Evolutionary conservation across 2,797 vertebrate species (phyloP).

Genomic region (Pampus argenteus): DNA sequence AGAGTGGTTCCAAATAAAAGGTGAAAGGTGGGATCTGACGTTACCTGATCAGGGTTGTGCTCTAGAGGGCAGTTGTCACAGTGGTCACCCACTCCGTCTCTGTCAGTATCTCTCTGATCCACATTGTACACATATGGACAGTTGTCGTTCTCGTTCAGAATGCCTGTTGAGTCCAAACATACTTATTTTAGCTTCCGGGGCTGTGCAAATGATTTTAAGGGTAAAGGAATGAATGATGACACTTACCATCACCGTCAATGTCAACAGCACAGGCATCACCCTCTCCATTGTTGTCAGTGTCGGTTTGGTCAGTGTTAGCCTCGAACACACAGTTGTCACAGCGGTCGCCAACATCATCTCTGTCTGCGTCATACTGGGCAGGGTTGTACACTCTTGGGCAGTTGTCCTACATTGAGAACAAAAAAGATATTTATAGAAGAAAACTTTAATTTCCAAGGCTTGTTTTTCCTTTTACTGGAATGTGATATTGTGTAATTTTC

Average conservation of each 20-base stretch:
- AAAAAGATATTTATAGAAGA: constrained; percentile 34
- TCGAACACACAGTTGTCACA: constrained; percentile 98
- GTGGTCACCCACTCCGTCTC: constrained; percentile 97
- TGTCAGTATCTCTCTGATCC: constrained; percentile 96
- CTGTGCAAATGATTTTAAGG: neutral
- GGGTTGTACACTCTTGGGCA: constrained; percentile 97
- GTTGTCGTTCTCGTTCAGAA: constrained; percentile 96
- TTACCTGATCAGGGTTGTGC: constrained; percentile 98
- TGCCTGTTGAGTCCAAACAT: constrained; percentile 82
- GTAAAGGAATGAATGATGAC: neutral
- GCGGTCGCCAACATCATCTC: constrained; percentile 94
- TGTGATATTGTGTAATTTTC: no score
- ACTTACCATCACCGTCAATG: constrained; percentile 97
- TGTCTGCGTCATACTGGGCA: constrained; percentile 95
- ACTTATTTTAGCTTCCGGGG: constrained; percentile 25
- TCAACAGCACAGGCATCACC: constrained; percentile 97
- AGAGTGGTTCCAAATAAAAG: neutral
- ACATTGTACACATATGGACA: constrained; percentile 98
- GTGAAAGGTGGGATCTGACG: constrained; percentile 5
- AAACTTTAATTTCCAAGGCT: constrained; percentile 37
- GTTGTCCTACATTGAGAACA: constrained; percentile 90
- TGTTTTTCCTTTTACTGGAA: constrained; percentile 56
- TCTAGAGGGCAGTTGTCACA: constrained; percentile 99
- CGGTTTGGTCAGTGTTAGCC: constrained; percentile 95
- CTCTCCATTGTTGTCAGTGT: constrained; percentile 97